Evolutionary conservation across 1,140 invertebrate species (phyloP).

Genomic region (Sarcophaga peregrina): DNA sequence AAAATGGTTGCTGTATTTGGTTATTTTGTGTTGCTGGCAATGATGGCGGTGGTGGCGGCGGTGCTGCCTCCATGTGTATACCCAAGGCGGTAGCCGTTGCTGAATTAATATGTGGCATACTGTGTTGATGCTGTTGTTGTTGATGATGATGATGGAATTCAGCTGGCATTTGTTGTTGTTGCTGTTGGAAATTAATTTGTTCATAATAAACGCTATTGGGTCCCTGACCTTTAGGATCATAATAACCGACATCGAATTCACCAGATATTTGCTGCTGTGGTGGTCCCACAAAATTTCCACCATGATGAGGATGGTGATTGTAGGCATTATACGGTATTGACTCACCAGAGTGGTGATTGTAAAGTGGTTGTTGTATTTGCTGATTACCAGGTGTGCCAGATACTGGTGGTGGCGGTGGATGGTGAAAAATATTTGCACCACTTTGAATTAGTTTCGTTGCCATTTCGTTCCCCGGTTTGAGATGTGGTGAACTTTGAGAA

Average conservation of each 20-base stretch:
- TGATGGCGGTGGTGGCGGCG: constrained; percentile 52
- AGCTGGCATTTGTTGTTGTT: background rate
- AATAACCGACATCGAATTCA: constrained; percentile 54
- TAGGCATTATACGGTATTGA: constrained; percentile 47
- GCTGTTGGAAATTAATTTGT: constrained; percentile 58
- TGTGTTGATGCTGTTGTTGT: constrained; percentile 43
- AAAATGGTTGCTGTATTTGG: constrained; percentile 26
- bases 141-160: constrained; percentile 43
- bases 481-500: constrained; percentile 32
- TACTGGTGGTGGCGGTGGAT: constrained; percentile 46
- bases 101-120: constrained; percentile 42
- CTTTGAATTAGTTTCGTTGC: constrained; percentile 37
- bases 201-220: constrained; percentile 56
- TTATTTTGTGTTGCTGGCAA: constrained; percentile 27
- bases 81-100: constrained; percentile 60
- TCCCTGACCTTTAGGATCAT: constrained; percentile 53
- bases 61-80: constrained; percentile 61
- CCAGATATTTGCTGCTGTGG: constrained; percentile 17
- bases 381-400: constrained; percentile 2
- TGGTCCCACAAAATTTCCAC: constrained; percentile 57
- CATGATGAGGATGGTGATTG: constrained; percentile 52
- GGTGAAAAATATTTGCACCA: constrained; percentile 51
- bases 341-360: constrained; percentile 56
- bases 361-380: constrained; percentile 45
- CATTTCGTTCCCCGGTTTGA: constrained; percentile 26